Evolutionary conservation across 1,140 invertebrate species (phyloP).

Genomic region (Bombus soroeensis): DNA sequence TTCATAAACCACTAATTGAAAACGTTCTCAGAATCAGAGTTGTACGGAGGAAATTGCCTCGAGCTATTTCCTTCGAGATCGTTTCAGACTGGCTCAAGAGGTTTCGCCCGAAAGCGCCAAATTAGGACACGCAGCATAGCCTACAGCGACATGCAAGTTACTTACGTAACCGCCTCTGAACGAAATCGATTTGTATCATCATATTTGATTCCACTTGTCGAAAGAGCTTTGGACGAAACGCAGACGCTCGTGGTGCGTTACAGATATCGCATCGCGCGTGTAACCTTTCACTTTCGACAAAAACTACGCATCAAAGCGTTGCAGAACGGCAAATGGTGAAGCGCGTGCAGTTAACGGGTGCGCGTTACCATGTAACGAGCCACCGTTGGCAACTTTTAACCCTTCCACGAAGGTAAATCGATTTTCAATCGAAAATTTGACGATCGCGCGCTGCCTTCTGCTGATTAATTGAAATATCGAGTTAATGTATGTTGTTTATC

Average conservation of each 20-base stretch:
- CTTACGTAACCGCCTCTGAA: conserved; percentile 10
- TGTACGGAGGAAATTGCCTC: neutral
- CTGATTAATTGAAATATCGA: neutral
- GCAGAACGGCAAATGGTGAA: too few relatives aligned
- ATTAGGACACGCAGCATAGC: conserved; percentile 14
- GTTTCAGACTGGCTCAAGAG: neutral
- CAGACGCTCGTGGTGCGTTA: neutral
- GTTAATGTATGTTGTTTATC: neutral
- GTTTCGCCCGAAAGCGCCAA: conserved; percentile 14
- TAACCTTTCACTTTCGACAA: conserved; percentile 22
- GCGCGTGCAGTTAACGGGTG: neutral
- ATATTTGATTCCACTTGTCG: conserved; percentile 11
- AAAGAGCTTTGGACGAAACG: neutral
- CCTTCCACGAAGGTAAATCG: neutral
- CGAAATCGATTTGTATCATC: conserved; percentile 28
- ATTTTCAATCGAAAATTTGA: neutral
- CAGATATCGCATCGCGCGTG: too few relatives aligned
- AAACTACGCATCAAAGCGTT: neutral
- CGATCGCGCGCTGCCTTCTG: neutral
- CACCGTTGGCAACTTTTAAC: neutral
- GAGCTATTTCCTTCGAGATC: neutral
- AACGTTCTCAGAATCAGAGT: neutral
- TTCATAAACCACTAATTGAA: neutral
- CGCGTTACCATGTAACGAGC: neutral
- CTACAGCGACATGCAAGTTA: neutral